phyloP scores from a whole-genome alignment of 2,797 vertebrate species.

The Aldrovandia affinis region DNA sequence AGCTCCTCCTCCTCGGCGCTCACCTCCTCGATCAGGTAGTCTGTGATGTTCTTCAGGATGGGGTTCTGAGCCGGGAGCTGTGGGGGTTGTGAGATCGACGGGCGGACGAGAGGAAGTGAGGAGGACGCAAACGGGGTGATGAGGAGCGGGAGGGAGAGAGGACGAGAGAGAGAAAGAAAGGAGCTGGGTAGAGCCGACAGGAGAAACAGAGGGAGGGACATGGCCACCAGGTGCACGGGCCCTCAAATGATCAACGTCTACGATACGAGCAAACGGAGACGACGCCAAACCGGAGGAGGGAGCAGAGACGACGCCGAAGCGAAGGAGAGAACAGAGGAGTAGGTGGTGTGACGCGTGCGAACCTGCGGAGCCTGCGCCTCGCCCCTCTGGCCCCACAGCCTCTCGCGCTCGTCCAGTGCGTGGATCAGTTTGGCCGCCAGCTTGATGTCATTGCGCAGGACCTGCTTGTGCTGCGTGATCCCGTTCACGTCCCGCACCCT shows the following conservation, averaged over 20 bases:
- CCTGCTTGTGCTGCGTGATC: slow-evolving; percentile 89
- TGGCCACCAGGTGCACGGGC: slow-evolving; percentile 11
- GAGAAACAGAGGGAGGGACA: no score
- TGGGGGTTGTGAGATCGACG: background rate
- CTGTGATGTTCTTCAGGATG: slow-evolving; percentile 91
- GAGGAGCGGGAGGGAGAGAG: background rate
- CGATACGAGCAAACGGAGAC: no score
- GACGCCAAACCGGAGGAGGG: no score
- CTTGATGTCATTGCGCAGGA: slow-evolving; percentile 92
- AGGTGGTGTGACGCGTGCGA: background rate
- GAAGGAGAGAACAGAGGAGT: no score
- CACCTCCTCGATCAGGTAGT: slow-evolving; percentile 94
- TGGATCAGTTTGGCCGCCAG: slow-evolving; percentile 90
- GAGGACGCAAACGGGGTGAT: background rate
- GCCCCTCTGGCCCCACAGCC: slow-evolving; percentile 79
- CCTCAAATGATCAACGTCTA: background rate
- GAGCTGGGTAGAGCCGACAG: background rate
- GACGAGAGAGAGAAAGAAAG: background rate
- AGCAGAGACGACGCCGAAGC: no score
- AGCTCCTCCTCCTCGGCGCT: slow-evolving; percentile 38
- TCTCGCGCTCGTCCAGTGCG: slow-evolving; percentile 83
- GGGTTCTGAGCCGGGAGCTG: slow-evolving; percentile 85
- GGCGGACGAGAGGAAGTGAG: no score
- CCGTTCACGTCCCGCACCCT: slow-evolving; percentile 87
- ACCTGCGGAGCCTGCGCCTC: slow-evolving; percentile 67